Evolutionary conservation across 2,888 invertebrate genomes (phyloP), one percentile per base, ranked within the genome.

Genomic region (Resseliella maxima): DNA sequence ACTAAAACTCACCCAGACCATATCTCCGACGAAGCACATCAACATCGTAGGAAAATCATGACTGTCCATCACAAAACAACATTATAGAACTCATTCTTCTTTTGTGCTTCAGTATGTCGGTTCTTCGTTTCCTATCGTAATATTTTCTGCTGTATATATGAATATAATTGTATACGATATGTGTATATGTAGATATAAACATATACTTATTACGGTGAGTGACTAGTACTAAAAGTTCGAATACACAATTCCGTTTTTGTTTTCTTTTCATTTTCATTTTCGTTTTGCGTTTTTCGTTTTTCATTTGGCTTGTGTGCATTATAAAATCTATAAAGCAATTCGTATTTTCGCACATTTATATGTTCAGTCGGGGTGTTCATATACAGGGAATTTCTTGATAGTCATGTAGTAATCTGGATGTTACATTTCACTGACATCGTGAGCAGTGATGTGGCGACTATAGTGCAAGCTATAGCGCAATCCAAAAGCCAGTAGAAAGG

Each of bases 341-440:
- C 38, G 83, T n/a, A 36, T 38, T 83, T 83, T 83, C 38, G 83
- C 83, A 83, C 36, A 38, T 38, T 38, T 38, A 83, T 83, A n/a
- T 38, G 24, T 83, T 35, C 24, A 5, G 8, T 31, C 31, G 72
- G 72, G 72, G 72, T 72, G 72, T 72, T 35, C 72, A n/a, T 72
- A 72, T 72, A 72, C 72, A 35, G 72, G 72, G 72, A 31, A 83
- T 83, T 83, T 83, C 83, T 83, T 83, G 83, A 83, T 83, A 83
- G 83, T 83, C 83, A 83, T 83, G 83, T 83, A 83, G 38, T 83
- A 83, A 83, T 83, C 38, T 83, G 83, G 83, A 83, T 83, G 83
- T 83, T 83, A 83, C 83, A 83, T 38, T 83, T 83, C 38, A 83
- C 36, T 83, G 83, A 38, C 83, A 83, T 83, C n/a, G 24, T 83